Conservation (phyloP, 2,797 vertebrate species). For the Zenarchopterus dispar region DNA sequence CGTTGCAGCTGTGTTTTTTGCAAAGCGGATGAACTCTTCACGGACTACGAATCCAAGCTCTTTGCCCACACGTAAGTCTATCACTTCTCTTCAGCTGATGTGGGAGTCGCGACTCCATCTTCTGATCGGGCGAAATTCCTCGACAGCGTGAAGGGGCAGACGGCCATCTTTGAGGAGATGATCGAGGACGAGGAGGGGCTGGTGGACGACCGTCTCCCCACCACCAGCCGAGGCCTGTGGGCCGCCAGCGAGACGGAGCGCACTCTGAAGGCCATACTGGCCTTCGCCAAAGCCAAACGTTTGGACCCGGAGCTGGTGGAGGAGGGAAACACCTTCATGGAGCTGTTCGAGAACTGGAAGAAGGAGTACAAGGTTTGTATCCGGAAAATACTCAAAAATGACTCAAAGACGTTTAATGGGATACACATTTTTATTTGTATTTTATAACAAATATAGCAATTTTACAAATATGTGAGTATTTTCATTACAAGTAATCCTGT, state of each 20-base stretch:
- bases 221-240: constrained; percentile 95
- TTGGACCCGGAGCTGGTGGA: constrained; percentile 88
- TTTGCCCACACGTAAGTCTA: constrained; percentile 96
- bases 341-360: constrained; percentile 97
- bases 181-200: constrained; percentile 97
- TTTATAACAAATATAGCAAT: no score
- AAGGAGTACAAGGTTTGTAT: constrained; percentile 95
- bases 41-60: constrained; percentile 96
- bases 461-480: no score
- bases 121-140: constrained; percentile 1
- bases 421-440: background rate
- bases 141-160: constrained; percentile 94
- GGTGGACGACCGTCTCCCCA: constrained; percentile 93
- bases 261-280: constrained; percentile 91
- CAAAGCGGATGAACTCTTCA: constrained; percentile 97
- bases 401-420: no score
- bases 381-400: background rate
- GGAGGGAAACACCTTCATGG: constrained; percentile 93
- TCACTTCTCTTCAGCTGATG: background rate
- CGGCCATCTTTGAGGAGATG: constrained; percentile 98
- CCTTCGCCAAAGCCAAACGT: constrained; percentile 91
- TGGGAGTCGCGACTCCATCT: background rate
- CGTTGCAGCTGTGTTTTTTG: constrained; percentile 94
- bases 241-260: constrained; percentile 94
- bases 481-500: no score